A percentile compares a stretch with the other conserved stretches of the same genome.
These are phyloP conservation scores for Temnothorax rugatulus DNA, from an alignment of 2,888 invertebrate genomes.

Conservation along the genomic window DNA sequence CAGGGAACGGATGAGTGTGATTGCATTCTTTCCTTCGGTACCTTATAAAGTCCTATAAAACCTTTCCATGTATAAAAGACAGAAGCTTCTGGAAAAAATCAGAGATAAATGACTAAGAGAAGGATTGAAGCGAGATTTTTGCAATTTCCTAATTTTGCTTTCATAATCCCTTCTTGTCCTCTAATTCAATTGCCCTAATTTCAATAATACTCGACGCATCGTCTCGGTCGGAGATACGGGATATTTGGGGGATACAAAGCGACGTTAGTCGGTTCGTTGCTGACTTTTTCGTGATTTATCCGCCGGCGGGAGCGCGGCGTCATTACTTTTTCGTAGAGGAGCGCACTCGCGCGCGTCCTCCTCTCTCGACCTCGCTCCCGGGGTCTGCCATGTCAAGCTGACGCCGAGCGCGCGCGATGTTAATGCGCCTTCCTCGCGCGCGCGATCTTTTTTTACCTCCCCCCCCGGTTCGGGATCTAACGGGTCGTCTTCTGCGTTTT, in stretches of 20 bases:
- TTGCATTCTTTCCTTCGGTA: not conserved
- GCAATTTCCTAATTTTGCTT: not conserved
- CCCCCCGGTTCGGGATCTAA: conserved; percentile 21
- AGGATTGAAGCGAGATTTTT: not conserved
- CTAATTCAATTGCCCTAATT: not conserved
- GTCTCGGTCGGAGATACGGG: not conserved
- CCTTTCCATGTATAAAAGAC: not conserved
- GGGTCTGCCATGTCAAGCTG: conserved; percentile 67
- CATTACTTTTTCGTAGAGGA: conserved; percentile 38
- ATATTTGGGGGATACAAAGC: not conserved
- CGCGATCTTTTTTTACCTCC: conserved; percentile 20
- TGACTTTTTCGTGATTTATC: conserved; percentile 49
- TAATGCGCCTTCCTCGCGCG: conserved; percentile 48
- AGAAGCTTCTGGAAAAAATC: not conserved
- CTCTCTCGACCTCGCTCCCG: conserved; percentile 38
- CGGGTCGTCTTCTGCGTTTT: conserved; percentile 64
- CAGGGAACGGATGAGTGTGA: not conserved
- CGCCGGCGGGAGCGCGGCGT: conserved; percentile 4
- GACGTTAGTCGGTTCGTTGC: not conserved
- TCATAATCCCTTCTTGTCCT: not conserved
- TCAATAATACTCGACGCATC: not conserved
- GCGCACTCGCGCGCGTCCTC: conserved; percentile 11
- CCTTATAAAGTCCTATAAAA: not conserved
- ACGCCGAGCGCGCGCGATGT: conserved; percentile 61
- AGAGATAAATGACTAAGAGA: not conserved